Evolutionary conservation across 2,113 vertebrate species (phyloP), one percentile per base, ranked within the genome.

Genomic region (Xyrauchen texanus): DNA sequence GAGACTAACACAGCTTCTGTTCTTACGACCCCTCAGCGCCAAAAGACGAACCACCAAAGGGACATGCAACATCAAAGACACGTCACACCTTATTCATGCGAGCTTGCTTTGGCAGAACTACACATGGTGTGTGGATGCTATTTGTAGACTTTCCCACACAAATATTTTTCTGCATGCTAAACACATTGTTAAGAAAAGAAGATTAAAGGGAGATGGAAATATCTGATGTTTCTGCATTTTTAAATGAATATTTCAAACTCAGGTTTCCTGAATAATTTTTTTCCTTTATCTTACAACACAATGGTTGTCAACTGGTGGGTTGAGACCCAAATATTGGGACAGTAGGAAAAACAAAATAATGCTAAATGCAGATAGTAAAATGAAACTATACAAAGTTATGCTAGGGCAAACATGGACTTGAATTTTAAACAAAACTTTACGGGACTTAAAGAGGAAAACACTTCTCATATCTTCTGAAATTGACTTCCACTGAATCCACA

Each of bases 41-140:
- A 76, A 52, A 62, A 84, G 76, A 68, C 66, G 77, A 88, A 83
- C 81, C 84, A 76, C 84, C 85, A 82, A 78, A 86, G 85, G 85
- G 65, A 90, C 85, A 85, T 45, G 80, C 69, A 78, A 88, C 88
- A 90, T 91, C 89, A 91, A 90, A 91, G 87, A 72, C 6, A 55
- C 64, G 77, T 87, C 49, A 44, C 49, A 61, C 49, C 62, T 34
- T 34, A 69, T 77, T 68, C 46, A 77, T 63, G 66, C 15, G 21
- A 80, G 78, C 88, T 34, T 86, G 86, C 87, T 83, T 84, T 80
- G 78, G 83, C 79, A 84, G 76, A 67, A 77, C 16, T 76, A 77
- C 84, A 69, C 4, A 75, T 44, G 80, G 83, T 68, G 15, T 16
- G 15, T n/a, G 60, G 60, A 49, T 16, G 66, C 58, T 42, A 74